These are phyloP conservation scores for Sipha flava DNA, from an alignment of 1,140 invertebrate genomes.

Conservation along the genomic window DNA sequence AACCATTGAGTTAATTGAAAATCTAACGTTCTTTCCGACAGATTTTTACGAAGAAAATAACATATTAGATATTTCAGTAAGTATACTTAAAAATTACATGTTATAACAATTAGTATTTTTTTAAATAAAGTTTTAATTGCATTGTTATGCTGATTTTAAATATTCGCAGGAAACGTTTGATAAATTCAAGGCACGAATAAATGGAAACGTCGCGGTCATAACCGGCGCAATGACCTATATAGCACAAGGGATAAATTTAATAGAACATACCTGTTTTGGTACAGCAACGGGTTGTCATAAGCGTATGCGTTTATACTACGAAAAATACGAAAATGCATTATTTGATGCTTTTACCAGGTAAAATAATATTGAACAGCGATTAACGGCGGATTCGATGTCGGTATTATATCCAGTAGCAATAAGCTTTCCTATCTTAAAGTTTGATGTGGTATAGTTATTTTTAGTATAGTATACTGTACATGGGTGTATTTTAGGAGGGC, in stretches of 20 bases:
- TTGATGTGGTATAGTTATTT: too few relatives aligned
- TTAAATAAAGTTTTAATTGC: background rate
- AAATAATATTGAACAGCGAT: background rate
- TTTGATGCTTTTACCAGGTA: background rate
- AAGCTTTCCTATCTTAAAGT: background rate
- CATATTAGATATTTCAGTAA: background rate
- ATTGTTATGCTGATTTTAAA: too few relatives aligned
- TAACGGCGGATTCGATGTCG: too few relatives aligned
- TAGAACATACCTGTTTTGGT: background rate
- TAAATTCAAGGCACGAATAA: background rate
- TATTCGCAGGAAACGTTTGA: background rate
- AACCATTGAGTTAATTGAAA: background rate
- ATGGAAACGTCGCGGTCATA: background rate
- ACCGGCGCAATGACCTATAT: background rate
- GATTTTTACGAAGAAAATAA: background rate
- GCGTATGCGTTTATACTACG: background rate
- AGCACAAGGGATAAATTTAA: background rate
- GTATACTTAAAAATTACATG: background rate
- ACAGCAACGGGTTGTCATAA: background rate
- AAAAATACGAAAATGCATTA: background rate
- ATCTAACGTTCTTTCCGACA: background rate
- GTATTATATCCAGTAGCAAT: background rate
- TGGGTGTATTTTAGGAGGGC: too few relatives aligned
- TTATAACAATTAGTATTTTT: background rate
- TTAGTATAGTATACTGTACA: too few relatives aligned